Percentiles rank a stretch among this genome's conserved stretches.
These are phyloP conservation scores for Thumatha senex DNA, from an alignment of 2,888 invertebrate species.

Conservation along the genomic window DNA sequence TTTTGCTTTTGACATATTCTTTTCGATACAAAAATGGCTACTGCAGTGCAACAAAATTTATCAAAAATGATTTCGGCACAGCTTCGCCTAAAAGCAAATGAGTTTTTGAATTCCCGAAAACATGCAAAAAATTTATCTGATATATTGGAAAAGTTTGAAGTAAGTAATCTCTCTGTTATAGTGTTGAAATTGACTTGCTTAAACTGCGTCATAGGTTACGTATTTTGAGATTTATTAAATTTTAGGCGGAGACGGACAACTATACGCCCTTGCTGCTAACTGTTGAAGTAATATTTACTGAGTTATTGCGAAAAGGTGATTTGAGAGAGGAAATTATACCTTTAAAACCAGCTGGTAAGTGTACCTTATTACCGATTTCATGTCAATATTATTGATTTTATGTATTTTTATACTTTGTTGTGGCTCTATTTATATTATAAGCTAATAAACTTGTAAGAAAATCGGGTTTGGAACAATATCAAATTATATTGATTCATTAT, in stretches of 20 bases:
- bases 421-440: constrained; percentile 1
- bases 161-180: constrained; percentile 38
- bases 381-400: constrained; percentile 58
- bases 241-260: constrained; percentile 74
- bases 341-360: constrained; percentile 81
- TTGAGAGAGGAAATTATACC: constrained; percentile 85
- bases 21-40: constrained; percentile 78
- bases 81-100: constrained; percentile 87
- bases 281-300: constrained; percentile 88
- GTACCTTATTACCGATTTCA: constrained; percentile 28
- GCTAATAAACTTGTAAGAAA: background rate
- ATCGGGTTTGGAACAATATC: constrained; percentile 4
- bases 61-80: constrained; percentile 85
- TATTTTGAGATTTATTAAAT: constrained; percentile 48
- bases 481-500: constrained; percentile 13
- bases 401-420: constrained; percentile 11
- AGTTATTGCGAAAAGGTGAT: constrained; percentile 86
- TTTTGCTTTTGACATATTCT: constrained; percentile 41
- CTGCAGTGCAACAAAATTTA: constrained; percentile 66
- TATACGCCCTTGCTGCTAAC: constrained; percentile 85
- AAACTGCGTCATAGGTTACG: constrained; percentile 61
- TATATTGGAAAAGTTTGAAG: constrained; percentile 88
- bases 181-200: constrained; percentile 13
- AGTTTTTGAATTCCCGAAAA: constrained; percentile 86
- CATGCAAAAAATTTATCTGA: constrained; percentile 86